Evolutionary conservation across 2,797 vertebrate genomes (phyloP).

Genomic region (Amphiprion clarkii): DNA sequence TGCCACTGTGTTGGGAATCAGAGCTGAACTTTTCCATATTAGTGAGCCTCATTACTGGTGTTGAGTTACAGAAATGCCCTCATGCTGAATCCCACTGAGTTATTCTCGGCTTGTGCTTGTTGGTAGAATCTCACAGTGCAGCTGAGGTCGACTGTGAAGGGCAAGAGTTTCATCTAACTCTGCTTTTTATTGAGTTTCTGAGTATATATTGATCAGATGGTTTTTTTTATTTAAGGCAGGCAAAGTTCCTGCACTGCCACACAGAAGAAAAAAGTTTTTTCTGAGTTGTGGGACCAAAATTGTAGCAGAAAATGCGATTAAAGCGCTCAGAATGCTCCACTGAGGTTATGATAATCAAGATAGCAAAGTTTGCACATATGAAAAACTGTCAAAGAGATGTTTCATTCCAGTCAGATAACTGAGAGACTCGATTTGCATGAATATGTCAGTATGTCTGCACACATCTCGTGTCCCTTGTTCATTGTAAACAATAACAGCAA

Average conservation of each 20-base stretch:
- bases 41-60: constrained; percentile 29
- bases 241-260: too few species aligned
- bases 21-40: constrained; percentile 40
- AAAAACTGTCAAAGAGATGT: constrained; percentile 29
- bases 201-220: background rate
- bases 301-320: too few species aligned
- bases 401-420: constrained; percentile 32
- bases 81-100: constrained; percentile 25
- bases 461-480: constrained; percentile 69
- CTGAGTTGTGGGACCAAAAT: too few species aligned
- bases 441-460: constrained; percentile 66
- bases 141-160: constrained; percentile 23
- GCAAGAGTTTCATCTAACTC: background rate
- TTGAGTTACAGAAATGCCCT: constrained; percentile 60
- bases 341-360: constrained; percentile 19
- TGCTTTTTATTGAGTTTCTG: background rate
- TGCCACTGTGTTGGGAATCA: constrained; percentile 6
- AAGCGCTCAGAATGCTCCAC: background rate
- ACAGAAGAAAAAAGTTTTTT: too few species aligned
- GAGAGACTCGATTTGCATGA: constrained; percentile 53
- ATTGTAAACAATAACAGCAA: constrained; percentile 79
- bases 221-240: too few species aligned
- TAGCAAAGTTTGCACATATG: constrained; percentile 13
- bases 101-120: constrained; percentile 46
- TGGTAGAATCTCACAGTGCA: background rate